A percentile compares a stretch with the other conserved stretches of the same genome.
Conservation (phyloP, 2,888 invertebrate genomes). For the Mythimna ferrago region DNA sequence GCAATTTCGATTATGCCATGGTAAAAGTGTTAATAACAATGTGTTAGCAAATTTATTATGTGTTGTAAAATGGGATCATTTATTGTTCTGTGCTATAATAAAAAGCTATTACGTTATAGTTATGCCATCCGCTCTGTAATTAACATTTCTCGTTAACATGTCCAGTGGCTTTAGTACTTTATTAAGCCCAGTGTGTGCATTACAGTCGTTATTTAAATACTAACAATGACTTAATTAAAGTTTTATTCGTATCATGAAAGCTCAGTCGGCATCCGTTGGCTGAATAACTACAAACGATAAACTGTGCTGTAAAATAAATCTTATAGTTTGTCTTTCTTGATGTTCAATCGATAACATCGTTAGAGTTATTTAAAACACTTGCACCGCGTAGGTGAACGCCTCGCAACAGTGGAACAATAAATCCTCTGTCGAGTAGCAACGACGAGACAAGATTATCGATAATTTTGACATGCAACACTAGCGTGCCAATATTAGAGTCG, state of each 20-base stretch:
- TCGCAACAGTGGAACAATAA: slow-evolving; percentile 78
- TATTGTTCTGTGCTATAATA: slow-evolving; percentile 56
- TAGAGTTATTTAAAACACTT: slow-evolving; percentile 79
- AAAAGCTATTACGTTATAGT: slow-evolving; percentile 50
- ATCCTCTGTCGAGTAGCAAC: slow-evolving; percentile 74
- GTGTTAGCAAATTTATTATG: slow-evolving; percentile 63
- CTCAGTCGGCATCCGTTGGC: slow-evolving; percentile 39
- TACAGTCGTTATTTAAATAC: slow-evolving; percentile 46
- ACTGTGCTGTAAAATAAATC: slow-evolving; percentile 53
- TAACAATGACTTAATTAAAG: slow-evolving; percentile 47
- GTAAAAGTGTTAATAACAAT: slow-evolving; percentile 63
- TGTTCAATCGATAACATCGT: slow-evolving; percentile 79
- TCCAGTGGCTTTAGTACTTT: slow-evolving; percentile 43
- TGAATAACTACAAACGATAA: slow-evolving; percentile 49
- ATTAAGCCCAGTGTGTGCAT: slow-evolving; percentile 40
- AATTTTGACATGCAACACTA: slow-evolving; percentile 75
- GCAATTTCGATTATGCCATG: slow-evolving; percentile 58
- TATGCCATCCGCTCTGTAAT: slow-evolving; percentile 55
- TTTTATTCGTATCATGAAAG: slow-evolving; percentile 46
- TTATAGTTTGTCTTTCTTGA: slow-evolving; percentile 62
- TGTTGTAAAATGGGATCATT: slow-evolving; percentile 57
- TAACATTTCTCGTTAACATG: slow-evolving; percentile 56
- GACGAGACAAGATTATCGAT: slow-evolving; percentile 75
- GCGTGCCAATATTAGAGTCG: slow-evolving; percentile 12
- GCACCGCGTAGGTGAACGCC: slow-evolving; percentile 77